phyloP scores from a whole-genome alignment of 2,888 invertebrate species.

The Cheilosia impressa region DNA sequence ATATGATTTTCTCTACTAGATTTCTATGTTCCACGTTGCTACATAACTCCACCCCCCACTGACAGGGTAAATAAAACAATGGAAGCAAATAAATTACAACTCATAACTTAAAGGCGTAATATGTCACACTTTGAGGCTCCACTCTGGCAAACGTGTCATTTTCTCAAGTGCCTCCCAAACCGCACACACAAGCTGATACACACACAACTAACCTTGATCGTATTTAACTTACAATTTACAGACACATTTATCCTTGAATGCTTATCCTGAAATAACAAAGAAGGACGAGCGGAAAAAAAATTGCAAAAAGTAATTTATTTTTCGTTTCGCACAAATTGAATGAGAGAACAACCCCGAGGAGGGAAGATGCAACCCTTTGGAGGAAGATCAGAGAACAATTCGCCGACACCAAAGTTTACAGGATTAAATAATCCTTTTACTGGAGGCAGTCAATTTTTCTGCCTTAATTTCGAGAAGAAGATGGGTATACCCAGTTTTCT shows the following conservation, averaged over 20 bases:
- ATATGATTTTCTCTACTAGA: slow-evolving; percentile 20
- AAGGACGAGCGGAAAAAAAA: slow-evolving; percentile 18
- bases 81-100: slow-evolving; percentile 39
- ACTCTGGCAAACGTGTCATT: slow-evolving; percentile 18
- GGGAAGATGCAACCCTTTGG: slow-evolving; percentile 25
- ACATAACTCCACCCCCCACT: too few relatives aligned
- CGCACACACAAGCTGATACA: neutral
- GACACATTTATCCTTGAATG: slow-evolving; percentile 40
- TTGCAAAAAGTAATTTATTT: slow-evolving; percentile 47
- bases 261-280: slow-evolving; percentile 26
- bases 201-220: slow-evolving; percentile 52
- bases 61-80: slow-evolving; percentile 14
- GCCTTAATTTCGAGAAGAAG: slow-evolving; percentile 4
- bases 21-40: slow-evolving; percentile 10
- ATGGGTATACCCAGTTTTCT: neutral
- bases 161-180: neutral
- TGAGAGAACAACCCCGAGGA: slow-evolving; percentile 5
- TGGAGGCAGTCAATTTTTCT: slow-evolving; percentile 27
- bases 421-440: slow-evolving; percentile 38
- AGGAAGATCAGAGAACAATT: slow-evolving; percentile 35
- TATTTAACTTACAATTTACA: slow-evolving; percentile 50
- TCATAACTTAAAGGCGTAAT: slow-evolving; percentile 30
- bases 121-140: slow-evolving; percentile 1
- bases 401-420: slow-evolving; percentile 30
- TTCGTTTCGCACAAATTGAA: slow-evolving; percentile 51